Conservation (phyloP, 2,797 vertebrate genomes). For the Trachops cirrhosus region DNA sequence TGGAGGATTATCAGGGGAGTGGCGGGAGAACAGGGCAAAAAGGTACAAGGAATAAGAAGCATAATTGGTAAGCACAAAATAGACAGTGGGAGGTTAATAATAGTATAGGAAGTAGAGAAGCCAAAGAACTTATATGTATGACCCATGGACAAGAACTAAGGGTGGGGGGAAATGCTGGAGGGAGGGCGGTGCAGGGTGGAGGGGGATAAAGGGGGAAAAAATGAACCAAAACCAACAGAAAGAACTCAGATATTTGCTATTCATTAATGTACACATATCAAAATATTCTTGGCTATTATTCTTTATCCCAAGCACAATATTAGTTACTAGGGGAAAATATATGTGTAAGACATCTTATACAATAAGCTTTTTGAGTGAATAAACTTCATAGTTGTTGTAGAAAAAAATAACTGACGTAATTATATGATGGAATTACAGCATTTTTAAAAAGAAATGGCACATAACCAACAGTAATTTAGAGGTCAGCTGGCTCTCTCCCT, state of each 20-base stretch:
- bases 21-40: no score
- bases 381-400: not conserved
- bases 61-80: no score
- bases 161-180: no score
- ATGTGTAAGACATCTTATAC: not conserved
- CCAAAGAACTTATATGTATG: no score
- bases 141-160: no score
- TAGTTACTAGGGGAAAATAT: not conserved
- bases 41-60: no score
- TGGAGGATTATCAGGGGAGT: no score
- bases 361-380: not conserved
- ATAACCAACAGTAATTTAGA: not conserved
- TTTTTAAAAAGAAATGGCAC: constrained; percentile 5
- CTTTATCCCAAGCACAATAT: not conserved
- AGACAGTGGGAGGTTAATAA: no score
- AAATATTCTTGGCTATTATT: constrained; percentile 16
- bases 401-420: not conserved
- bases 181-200: no score
- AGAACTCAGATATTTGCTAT: not conserved
- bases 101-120: no score
- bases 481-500: not conserved
- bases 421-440: not conserved
- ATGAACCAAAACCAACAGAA: not conserved
- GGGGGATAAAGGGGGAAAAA: no score
- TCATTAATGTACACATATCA: not conserved